Evolutionary conservation across 92 coral and sea anemone genomes (phyloP), one percentile per base, ranked within the genome.

Genomic region (Phenganax subtilis): DNA sequence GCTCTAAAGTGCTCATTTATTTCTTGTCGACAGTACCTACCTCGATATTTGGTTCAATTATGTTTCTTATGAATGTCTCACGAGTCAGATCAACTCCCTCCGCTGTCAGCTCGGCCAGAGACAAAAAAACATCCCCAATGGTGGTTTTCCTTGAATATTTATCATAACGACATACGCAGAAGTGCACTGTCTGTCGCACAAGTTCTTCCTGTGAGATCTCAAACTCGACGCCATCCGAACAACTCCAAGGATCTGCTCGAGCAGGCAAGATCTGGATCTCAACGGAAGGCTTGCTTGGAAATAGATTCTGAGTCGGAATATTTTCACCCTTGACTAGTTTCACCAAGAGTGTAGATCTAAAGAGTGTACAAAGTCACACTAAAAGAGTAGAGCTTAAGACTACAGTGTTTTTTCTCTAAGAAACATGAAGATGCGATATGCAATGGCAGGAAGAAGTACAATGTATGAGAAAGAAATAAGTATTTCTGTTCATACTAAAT

Each of bases 61-160:
- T 85, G 29, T 92, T 87, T 76, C 96, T 90, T 59, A 94, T 83
- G 76, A 90, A 94, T 51, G 92, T 93, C 51, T 94, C 98, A 28
- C 87, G 83, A 16, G 91, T 92, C 55, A 92, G 85, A 84, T 94
- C 97, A 71, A 94, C 93, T 51, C 93, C 93, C 72, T 94, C 97
- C 12, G 98, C 97, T n/a, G 92, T 92, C 66, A 94, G 86, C 75
- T 94, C 98, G 9, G 98, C 98, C 76, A 94, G 81, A 44, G 98
- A 97, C 67, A 94, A 76, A 55, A 91, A 94, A 71, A 94, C 98
- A 25, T 94, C 98, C 31, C 98, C 98, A 7, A 94, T 80, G 4
- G 86, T 83, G 10, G 89, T 87, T 76, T 85, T 84, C 51, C 93
- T 89, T 7, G 98, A 94, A 71, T 77, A 94, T 77, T 86, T 87